phyloP scores from a whole-genome alignment of 2,113 vertebrate species.

The Pachyramphus minor region DNA sequence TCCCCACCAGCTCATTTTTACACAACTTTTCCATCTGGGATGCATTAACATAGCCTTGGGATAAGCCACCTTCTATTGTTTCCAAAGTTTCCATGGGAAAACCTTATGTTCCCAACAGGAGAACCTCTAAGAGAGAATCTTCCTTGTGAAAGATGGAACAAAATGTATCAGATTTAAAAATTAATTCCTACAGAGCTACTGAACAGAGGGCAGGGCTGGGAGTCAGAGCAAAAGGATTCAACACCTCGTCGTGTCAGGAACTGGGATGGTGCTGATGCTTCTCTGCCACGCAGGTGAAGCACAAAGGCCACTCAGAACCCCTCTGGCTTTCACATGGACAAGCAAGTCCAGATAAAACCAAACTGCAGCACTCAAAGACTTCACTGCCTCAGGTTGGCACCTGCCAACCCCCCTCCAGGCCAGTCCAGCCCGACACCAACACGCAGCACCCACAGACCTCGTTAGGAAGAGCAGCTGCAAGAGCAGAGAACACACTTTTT shows the following conservation, averaged over 20 bases:
- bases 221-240: not conserved
- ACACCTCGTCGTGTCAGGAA: fast-evolving
- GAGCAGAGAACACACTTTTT: fast-evolving
- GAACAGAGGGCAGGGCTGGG: not conserved
- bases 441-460: fast-evolving
- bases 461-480: fast-evolving
- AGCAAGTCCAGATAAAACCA: not conserved
- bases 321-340: not conserved
- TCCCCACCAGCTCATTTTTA: not conserved
- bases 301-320: not conserved
- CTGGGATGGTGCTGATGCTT: fast-evolving
- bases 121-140: not conserved
- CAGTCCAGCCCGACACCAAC: not conserved
- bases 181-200: not conserved
- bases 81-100: not conserved
- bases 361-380: not conserved
- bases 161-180: not conserved
- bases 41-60: not conserved
- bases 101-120: not conserved
- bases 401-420: not conserved
- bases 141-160: not conserved
- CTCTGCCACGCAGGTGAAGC: not conserved
- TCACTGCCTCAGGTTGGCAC: not conserved
- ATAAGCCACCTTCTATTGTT: not conserved
- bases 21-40: not conserved